These are phyloP conservation scores for Himantopus leucocephalus DNA, from an alignment of 2,113 vertebrate species.

Conservation along the genomic window DNA sequence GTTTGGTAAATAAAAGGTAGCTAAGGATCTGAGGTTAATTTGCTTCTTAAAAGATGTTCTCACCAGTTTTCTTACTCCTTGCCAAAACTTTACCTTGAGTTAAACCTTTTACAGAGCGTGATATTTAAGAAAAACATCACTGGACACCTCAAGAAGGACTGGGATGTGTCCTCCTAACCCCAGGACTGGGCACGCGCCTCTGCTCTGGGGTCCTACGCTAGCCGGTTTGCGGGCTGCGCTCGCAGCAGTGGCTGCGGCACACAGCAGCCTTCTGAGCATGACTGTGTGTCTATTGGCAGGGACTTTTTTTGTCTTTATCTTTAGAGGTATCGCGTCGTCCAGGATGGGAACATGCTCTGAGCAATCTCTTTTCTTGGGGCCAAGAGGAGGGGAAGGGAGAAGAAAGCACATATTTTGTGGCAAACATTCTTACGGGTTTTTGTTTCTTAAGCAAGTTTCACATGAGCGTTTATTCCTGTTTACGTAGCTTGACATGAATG, in stretches of 20 bases:
- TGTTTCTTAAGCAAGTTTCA: not conserved
- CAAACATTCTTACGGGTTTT: not conserved
- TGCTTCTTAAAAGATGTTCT: not conserved
- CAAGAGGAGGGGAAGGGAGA: not conserved
- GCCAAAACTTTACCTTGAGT: not conserved
- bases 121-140: not conserved
- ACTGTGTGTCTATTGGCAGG: not conserved
- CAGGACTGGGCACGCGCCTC: not conserved
- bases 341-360: not conserved
- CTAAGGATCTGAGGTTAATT: not conserved
- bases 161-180: not conserved
- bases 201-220: not conserved
- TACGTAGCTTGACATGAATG: not conserved
- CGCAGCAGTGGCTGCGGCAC: not conserved
- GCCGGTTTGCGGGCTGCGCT: not conserved
- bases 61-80: not conserved
- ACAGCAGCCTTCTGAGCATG: not conserved
- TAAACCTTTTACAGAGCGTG: not conserved
- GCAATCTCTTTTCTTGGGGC: not conserved
- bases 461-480: conserved; percentile 32
- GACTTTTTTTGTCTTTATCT: not conserved
- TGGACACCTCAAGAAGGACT: not conserved
- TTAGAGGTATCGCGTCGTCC: not conserved
- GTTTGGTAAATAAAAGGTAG: conserved; percentile 47
- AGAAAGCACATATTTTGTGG: not conserved